Percentiles rank a stretch among this genome's conserved stretches.
Conservation (phyloP, 2,888 invertebrate genomes). For the Himalopsyche anomala region DNA sequence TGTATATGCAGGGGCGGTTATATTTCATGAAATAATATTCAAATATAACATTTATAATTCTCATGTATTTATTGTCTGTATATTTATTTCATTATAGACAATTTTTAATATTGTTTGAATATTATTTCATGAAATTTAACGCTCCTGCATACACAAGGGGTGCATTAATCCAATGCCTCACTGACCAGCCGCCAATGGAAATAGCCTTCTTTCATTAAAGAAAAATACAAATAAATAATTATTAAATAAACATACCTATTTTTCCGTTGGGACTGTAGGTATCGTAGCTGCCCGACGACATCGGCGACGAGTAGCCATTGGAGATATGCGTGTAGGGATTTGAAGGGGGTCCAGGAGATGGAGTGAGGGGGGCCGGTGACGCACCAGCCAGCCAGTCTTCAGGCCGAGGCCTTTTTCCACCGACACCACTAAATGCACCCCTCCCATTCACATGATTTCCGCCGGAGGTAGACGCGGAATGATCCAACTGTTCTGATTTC, state of each 20-base stretch:
- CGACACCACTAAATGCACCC: conserved; percentile 66
- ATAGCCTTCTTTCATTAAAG: too few species aligned
- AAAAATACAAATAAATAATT: too few species aligned
- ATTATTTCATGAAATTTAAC: too few species aligned
- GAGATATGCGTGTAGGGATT: conserved; percentile 77
- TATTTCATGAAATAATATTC: too few species aligned
- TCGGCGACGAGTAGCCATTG: conserved; percentile 90
- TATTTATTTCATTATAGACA: too few species aligned
- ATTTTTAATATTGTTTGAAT: too few species aligned
- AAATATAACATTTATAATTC: too few species aligned
- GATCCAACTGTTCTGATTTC: conserved; percentile 71
- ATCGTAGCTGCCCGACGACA: conserved; percentile 92
- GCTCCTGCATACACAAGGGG: too few species aligned
- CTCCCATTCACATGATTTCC: conserved; percentile 70
- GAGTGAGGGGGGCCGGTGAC: conserved; percentile 79
- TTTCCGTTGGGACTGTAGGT: conserved; percentile 93
- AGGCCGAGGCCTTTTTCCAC: conserved; percentile 76
- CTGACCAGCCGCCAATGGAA: too few species aligned
- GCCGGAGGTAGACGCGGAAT: conserved; percentile 67
- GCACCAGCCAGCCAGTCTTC: conserved; percentile 77
- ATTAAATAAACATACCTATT: conserved; percentile 79
- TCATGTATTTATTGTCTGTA: too few species aligned
- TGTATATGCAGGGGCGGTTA: too few species aligned
- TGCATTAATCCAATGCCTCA: too few species aligned
- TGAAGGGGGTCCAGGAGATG: conserved; percentile 79